Conservation (phyloP, 1,140 invertebrate species). For the Lethocerus indicus region DNA sequence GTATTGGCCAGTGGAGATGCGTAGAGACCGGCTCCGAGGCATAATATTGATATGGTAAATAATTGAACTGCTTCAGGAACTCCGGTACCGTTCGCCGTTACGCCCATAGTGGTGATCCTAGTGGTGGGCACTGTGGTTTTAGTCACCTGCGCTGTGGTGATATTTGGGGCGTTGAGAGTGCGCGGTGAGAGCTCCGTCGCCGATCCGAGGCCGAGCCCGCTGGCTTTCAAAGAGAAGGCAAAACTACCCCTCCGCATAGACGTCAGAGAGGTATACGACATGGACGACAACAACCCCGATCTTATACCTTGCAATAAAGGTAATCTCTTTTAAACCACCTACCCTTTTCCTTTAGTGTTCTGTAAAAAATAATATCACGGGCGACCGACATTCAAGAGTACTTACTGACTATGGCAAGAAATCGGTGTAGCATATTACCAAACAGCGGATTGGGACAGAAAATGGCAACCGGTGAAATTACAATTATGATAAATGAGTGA, state of each 20-base stretch:
- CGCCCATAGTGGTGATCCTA: conserved; percentile 53
- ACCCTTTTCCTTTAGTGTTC: too few relatives aligned
- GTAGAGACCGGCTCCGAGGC: too few relatives aligned
- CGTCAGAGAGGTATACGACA: conserved; percentile 46
- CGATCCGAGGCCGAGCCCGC: conserved; percentile 34
- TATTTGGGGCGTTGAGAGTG: conserved; percentile 49
- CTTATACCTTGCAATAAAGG: conserved; percentile 74
- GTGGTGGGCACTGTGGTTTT: conserved; percentile 52
- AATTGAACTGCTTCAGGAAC: conserved; percentile 26
- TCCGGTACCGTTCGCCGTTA: conserved; percentile 45
- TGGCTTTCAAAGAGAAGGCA: conserved; percentile 47
- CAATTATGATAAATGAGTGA: neutral
- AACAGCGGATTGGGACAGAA: neutral
- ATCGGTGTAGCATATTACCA: neutral
- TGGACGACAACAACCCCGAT: conserved; percentile 69
- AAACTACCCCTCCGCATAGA: conserved; percentile 38
- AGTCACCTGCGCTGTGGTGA: conserved; percentile 50
- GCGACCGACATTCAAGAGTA: too few relatives aligned
- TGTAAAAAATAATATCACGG: neutral
- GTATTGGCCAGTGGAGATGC: too few relatives aligned
- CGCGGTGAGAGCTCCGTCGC: conserved; percentile 30
- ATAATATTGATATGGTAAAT: neutral
- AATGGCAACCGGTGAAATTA: neutral
- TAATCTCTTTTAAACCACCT: conserved; percentile 26
- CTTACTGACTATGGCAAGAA: neutral